Percentiles rank a stretch among this genome's conserved stretches.
Evolutionary conservation across 2,797 vertebrate genomes (phyloP).

Genomic region (Alosa sapidissima): DNA sequence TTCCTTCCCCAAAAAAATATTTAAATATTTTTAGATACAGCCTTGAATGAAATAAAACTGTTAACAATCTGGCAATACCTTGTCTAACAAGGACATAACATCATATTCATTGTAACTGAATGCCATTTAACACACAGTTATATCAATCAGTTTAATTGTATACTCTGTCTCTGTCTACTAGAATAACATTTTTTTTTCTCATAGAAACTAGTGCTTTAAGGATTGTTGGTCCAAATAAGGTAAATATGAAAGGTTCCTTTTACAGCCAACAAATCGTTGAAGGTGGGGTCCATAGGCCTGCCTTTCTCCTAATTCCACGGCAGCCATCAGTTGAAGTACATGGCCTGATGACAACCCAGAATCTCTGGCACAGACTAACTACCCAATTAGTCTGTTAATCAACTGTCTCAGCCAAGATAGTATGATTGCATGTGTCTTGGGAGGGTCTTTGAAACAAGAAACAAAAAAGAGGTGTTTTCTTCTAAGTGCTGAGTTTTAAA

Average conservation of each 20-base stretch:
- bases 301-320: not conserved
- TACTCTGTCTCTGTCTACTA: not conserved
- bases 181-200: not conserved
- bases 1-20: not conserved
- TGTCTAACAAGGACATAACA: not conserved
- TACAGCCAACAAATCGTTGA: not conserved
- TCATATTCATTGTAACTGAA: not conserved
- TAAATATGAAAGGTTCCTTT: not conserved
- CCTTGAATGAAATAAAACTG: not conserved
- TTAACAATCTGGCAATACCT: not conserved
- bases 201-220: not conserved
- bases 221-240: not conserved
- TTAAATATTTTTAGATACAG: not conserved
- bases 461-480: not conserved
- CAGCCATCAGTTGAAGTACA: not conserved
- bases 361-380: not conserved
- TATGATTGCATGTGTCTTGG: conserved; percentile 6
- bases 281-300: not conserved
- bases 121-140: not conserved
- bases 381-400: conserved; percentile 11
- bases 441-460: not conserved
- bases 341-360: conserved; percentile 19
- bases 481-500: not conserved
- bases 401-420: not conserved
- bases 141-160: not conserved